A percentile compares a stretch with the other conserved stretches of the same genome.
Conservation (phyloP, 2,888 invertebrate genomes). For the Cryptus viduatorius region DNA sequence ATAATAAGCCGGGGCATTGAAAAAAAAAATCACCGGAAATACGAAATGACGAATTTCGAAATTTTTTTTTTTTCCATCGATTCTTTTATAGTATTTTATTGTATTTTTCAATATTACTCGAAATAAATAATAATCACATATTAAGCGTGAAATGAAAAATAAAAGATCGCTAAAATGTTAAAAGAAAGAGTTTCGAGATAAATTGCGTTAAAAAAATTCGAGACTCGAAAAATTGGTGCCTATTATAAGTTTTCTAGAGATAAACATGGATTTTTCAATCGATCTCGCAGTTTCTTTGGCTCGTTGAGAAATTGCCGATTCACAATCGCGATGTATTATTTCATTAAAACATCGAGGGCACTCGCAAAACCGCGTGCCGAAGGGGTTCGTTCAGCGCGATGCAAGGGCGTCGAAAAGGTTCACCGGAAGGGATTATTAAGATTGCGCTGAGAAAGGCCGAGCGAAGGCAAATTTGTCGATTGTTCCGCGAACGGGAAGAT, state of each 20-base stretch:
- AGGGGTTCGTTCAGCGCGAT: conserved; percentile 40
- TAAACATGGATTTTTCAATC: neutral
- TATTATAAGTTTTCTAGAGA: neutral
- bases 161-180: no score
- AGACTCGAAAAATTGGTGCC: no score
- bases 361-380: neutral
- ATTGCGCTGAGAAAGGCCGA: conserved; percentile 52
- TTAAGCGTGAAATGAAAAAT: no score
- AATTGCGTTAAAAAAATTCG: no score
- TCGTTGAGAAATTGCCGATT: conserved; percentile 56
- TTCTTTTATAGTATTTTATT: no score
- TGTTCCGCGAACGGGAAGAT: conserved; percentile 60
- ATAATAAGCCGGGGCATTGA: neutral
- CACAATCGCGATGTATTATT: conserved; percentile 69
- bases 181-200: no score
- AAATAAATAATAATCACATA: no score
- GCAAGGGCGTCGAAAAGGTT: conserved; percentile 62
- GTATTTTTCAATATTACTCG: no score
- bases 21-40: neutral
- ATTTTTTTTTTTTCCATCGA: no score
- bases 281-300: conserved; percentile 40
- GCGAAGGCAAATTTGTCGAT: conserved; percentile 73
- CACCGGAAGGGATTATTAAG: conserved; percentile 82
- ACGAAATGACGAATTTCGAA: neutral
- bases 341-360: conserved; percentile 64